phyloP scores from a whole-genome alignment of 1,140 invertebrate species.

The Lepidostoma basale region DNA sequence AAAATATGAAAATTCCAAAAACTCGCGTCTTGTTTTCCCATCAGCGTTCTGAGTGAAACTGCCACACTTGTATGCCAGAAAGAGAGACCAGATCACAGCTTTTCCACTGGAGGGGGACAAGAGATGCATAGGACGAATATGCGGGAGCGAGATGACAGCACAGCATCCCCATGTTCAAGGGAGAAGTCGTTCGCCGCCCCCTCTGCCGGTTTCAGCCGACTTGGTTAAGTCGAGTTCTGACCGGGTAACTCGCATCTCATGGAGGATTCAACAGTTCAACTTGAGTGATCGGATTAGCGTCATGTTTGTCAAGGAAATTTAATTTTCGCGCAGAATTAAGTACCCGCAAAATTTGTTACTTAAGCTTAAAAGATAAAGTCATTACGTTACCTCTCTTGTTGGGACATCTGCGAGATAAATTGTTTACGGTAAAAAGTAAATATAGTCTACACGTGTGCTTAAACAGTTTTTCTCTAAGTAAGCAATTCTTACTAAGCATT shows the following conservation, averaged over 20 bases:
- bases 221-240: constrained; percentile 12
- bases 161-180: constrained; percentile 12
- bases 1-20: constrained; percentile 11
- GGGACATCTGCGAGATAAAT: too few relatives aligned
- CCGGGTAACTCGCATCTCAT: not conserved
- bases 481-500: too few relatives aligned
- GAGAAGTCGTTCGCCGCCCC: not conserved
- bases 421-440: too few relatives aligned
- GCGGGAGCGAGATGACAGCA: constrained; percentile 7
- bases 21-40: constrained; percentile 18
- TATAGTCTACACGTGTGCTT: too few relatives aligned
- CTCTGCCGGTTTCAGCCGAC: constrained; percentile 12
- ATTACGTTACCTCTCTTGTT: not conserved
- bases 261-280: not conserved
- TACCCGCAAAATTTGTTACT: too few relatives aligned
- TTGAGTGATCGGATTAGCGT: not conserved
- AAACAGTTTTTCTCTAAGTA: too few relatives aligned
- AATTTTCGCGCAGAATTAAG: not conserved
- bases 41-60: constrained; percentile 26
- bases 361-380: too few relatives aligned
- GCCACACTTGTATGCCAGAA: constrained; percentile 17
- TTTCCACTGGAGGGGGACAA: not conserved
- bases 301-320: not conserved
- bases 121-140: not conserved
- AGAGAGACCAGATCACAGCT: constrained; percentile 12